Evolutionary conservation across 2,113 vertebrate genomes (phyloP).

Genomic region (Acrocephalus arundinaceus): DNA sequence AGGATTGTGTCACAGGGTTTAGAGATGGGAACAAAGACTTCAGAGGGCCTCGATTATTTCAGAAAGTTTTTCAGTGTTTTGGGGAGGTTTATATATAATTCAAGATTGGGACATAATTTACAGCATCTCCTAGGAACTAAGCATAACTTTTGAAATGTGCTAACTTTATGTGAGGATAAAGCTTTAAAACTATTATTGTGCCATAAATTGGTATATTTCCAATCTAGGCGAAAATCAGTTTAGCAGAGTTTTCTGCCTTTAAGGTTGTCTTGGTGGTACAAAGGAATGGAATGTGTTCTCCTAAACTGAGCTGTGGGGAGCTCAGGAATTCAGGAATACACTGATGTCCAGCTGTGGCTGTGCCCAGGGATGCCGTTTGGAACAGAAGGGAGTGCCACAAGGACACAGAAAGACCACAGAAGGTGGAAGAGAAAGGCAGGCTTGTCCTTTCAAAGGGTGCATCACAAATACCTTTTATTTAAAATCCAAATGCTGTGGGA

Average conservation of each 20-base stretch:
- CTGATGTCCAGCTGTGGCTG: neutral
- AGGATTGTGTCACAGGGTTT: neutral
- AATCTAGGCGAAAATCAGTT: neutral
- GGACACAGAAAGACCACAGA: neutral
- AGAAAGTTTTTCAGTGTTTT: neutral
- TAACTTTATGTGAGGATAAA: neutral
- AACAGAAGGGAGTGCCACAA: neutral
- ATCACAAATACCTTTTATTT: neutral
- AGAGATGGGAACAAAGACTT: neutral
- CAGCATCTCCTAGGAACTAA: neutral
- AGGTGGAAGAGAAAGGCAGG: neutral
- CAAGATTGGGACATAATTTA: neutral
- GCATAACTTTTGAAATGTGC: neutral
- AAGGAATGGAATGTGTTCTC: neutral
- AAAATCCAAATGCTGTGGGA: neutral
- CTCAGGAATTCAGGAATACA: neutral
- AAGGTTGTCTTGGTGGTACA: neutral
- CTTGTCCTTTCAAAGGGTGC: neutral
- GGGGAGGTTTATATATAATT: rapidly evolving
- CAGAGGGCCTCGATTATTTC: neutral
- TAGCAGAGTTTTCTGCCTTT: neutral
- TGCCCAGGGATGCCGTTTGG: neutral
- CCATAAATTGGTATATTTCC: neutral
- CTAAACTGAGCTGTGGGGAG: neutral
- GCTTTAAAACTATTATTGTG: neutral